Evolutionary conservation across 2,113 vertebrate species (phyloP).

Genomic region (Pangasianodon gigas): DNA sequence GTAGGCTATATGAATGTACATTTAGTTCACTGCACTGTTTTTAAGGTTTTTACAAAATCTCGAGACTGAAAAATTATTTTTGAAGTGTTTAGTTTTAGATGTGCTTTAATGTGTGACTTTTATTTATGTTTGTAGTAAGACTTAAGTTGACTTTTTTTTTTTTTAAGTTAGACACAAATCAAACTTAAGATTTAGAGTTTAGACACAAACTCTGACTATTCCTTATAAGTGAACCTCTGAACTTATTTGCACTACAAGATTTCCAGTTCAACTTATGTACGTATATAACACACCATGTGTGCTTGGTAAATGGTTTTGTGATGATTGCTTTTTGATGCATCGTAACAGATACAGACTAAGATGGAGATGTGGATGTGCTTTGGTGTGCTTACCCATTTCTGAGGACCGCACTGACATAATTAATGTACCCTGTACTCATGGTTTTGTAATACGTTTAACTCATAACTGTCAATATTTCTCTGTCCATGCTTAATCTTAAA

Average conservation of each 20-base stretch:
- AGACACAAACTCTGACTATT: no score
- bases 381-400: background rate
- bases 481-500: constrained; percentile 8
- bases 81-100: background rate
- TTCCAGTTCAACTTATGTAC: background rate
- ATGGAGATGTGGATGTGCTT: background rate
- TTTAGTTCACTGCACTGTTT: background rate
- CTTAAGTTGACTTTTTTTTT: background rate
- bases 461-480: background rate
- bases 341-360: background rate
- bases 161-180: background rate
- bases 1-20: background rate
- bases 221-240: background rate
- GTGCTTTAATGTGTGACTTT: background rate
- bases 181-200: background rate
- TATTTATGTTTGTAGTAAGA: background rate
- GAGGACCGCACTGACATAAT: background rate
- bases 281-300: background rate
- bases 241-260: background rate
- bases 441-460: background rate
- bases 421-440: background rate
- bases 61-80: background rate
- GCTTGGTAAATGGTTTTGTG: background rate
- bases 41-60: background rate
- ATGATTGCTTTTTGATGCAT: background rate